Base-by-base conservation (phyloP, 2,113 vertebrate species). In the Dasyornis broadbenti region DNA sequence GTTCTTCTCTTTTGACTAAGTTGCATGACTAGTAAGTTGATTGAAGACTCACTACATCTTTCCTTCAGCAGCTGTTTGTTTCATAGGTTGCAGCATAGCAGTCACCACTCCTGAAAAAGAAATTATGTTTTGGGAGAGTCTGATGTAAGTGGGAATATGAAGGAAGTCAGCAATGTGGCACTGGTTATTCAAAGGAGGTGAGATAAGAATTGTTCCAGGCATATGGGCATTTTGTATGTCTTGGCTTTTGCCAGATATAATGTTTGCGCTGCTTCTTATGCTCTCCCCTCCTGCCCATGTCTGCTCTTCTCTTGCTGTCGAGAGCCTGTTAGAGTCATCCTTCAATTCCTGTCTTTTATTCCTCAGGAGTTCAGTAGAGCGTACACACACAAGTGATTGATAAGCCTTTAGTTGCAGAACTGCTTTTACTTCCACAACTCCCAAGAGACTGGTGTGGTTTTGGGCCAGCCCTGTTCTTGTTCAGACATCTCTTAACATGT, bases 401-500 rank as follows among this genome's bases (percentile, higher is more conserved):
- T 94, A 93, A 96, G 56, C 44, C 70, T 86, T 64, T 66, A 94
- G 91, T 71, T 94, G 81, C 65, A 82, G 73, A 84, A 79, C 95
- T 87, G 70, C 95, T 90, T 95, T 83, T 86, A 60, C 82, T 94
- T 95, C 90, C 68, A 56, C 54, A 78, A 17, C 92, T 92, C 77
- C 59, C 40, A 79, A 42, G 80, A 89, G 88, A 65, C 90, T 86
- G 56, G 28, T 78, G 86, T 84, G 91, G 83, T 76, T 96, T 94
- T 89, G 86, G 91, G 73, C 96, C 69, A 89, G 92, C 77, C 91
- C 89, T 65, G 72, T 89, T 97, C 95, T 28, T 96, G 96, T 96
- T 95, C 77, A 97, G 92, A 56, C 95, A 78, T 63, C 80, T 97
- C 94, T 81, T 89, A 75, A 96, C 96, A 92, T 75, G 96, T 81